These are phyloP conservation scores for Coranthus polyacanthus DNA, from an alignment of 2,797 vertebrate species.

Conservation along the genomic window DNA sequence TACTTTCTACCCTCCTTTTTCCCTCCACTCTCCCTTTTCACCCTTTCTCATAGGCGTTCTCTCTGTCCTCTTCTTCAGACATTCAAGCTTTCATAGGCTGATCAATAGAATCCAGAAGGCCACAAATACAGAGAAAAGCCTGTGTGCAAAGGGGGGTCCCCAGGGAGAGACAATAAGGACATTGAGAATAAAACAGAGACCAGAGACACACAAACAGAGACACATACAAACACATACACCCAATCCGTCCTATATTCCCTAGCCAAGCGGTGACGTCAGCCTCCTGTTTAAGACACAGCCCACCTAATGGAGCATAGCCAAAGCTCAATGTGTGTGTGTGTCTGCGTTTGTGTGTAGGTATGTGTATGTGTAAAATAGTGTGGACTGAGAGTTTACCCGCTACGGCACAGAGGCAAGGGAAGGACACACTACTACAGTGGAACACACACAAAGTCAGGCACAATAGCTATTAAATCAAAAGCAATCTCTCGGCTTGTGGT, in stretches of 20 bases:
- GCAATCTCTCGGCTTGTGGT: slow-evolving; percentile 69
- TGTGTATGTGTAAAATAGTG: slow-evolving; percentile 65
- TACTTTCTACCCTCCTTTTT: slow-evolving; percentile 2
- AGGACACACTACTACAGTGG: slow-evolving; percentile 62
- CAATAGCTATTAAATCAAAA: slow-evolving; percentile 77
- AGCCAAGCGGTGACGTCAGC: slow-evolving; percentile 77
- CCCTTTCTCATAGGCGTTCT: slow-evolving; percentile 27
- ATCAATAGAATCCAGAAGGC: slow-evolving; percentile 82
- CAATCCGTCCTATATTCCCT: slow-evolving; percentile 61
- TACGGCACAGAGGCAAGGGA: slow-evolving; percentile 62
- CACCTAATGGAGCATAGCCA: slow-evolving; percentile 80
- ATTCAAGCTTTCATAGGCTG: slow-evolving; percentile 79
- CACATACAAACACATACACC: slow-evolving; percentile 40
- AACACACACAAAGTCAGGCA: slow-evolving; percentile 74
- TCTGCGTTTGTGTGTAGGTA: slow-evolving; percentile 13
- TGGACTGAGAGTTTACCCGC: slow-evolving; percentile 56
- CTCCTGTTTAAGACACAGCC: slow-evolving; percentile 76
- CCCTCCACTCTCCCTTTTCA: slow-evolving; percentile 11
- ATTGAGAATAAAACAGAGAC: slow-evolving; percentile 76
- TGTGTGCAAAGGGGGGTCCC: slow-evolving; percentile 48
- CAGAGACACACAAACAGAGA: slow-evolving; percentile 48
- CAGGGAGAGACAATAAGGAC: slow-evolving; percentile 79
- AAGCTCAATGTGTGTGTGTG: slow-evolving; percentile 55
- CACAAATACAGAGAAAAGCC: slow-evolving; percentile 71
- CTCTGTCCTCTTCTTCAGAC: slow-evolving; percentile 63